Conservation (phyloP, 2,113 vertebrate species). For the Coryphaenoides rupestris region DNA sequence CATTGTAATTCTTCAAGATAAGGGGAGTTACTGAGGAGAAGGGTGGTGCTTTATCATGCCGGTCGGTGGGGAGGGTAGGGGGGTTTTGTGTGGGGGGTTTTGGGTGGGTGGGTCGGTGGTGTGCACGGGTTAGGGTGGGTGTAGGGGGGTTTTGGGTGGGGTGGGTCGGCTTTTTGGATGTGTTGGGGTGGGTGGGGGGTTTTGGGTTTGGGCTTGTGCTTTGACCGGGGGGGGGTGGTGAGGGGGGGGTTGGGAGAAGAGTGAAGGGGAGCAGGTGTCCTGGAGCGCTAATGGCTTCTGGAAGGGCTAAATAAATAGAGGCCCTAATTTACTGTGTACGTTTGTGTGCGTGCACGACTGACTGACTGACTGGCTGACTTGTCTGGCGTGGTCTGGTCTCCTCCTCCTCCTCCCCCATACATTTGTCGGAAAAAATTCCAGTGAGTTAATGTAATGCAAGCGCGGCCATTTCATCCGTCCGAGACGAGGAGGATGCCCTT, state of each 20-base stretch:
- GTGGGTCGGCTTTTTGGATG: slow-evolving; percentile 12
- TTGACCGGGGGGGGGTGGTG: not conserved
- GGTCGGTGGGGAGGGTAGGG: slow-evolving; percentile 28
- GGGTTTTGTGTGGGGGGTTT: too few relatives aligned
- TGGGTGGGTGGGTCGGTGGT: too few relatives aligned
- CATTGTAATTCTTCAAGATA: too few relatives aligned
- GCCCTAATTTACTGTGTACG: not conserved
- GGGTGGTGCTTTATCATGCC: slow-evolving; percentile 36
- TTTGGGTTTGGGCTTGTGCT: not conserved
- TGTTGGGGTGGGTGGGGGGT: not conserved
- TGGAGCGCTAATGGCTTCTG: slow-evolving; percentile 14
- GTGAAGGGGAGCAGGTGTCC: slow-evolving; percentile 32
- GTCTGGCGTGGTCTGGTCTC: too few relatives aligned
- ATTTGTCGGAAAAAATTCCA: too few relatives aligned
- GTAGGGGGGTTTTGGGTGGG: too few relatives aligned
- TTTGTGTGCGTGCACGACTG: not conserved
- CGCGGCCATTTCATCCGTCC: too few relatives aligned
- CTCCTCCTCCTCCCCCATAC: too few relatives aligned
- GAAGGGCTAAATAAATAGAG: not conserved
- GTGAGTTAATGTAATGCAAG: too few relatives aligned
- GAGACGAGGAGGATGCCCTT: too few relatives aligned
- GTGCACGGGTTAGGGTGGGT: slow-evolving; percentile 26
- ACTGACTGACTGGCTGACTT: too few relatives aligned
- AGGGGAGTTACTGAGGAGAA: not conserved
- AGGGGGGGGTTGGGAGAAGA: not conserved